A percentile compares a stretch with the other conserved stretches of the same genome.
phyloP scores from a whole-genome alignment of 2,888 invertebrate species.

The Criorhina ranunculi region DNA sequence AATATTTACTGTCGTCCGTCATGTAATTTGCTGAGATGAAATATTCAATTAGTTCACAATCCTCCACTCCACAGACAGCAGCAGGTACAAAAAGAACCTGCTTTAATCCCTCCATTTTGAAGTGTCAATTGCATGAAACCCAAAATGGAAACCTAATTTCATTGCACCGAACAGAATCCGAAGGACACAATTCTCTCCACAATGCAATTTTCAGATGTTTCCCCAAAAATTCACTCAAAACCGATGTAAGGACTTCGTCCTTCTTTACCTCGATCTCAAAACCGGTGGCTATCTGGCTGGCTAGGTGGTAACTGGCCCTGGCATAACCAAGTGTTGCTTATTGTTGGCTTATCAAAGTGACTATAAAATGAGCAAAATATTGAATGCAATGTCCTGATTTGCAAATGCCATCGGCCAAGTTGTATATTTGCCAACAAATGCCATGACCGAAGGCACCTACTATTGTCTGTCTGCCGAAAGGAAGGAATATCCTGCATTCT shows the following conservation, averaged over 20 bases:
- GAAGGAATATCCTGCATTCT: conserved; percentile 41
- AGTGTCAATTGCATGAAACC: conserved; percentile 48
- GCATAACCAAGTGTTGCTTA: conserved; percentile 62
- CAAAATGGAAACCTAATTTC: conserved; percentile 59
- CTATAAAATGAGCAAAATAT: conserved; percentile 75
- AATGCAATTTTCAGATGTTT: conserved; percentile 57
- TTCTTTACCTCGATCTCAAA: conserved; percentile 1
- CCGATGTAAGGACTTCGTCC: conserved; percentile 53
- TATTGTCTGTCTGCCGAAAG: background rate
- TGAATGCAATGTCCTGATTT: conserved; percentile 77
- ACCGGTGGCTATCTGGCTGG: conserved; percentile 16
- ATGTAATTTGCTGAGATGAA: too few species aligned
- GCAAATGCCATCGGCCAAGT: conserved; percentile 72
- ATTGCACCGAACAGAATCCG: conserved; percentile 44
- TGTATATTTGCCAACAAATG: conserved; percentile 64
- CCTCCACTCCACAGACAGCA: too few species aligned
- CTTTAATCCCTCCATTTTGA: conserved; percentile 27
- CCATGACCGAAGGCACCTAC: conserved; percentile 18
- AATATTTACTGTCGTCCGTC: too few species aligned
- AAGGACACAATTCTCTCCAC: conserved; percentile 45
- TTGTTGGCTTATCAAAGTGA: conserved; percentile 72
- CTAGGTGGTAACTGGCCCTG: conserved; percentile 27
- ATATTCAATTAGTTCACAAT: too few species aligned
- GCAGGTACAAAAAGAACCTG: too few species aligned
- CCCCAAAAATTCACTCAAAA: conserved; percentile 61